Conservation (phyloP, 2,113 vertebrate species). For the Paramisgurnus dabryanus region DNA sequence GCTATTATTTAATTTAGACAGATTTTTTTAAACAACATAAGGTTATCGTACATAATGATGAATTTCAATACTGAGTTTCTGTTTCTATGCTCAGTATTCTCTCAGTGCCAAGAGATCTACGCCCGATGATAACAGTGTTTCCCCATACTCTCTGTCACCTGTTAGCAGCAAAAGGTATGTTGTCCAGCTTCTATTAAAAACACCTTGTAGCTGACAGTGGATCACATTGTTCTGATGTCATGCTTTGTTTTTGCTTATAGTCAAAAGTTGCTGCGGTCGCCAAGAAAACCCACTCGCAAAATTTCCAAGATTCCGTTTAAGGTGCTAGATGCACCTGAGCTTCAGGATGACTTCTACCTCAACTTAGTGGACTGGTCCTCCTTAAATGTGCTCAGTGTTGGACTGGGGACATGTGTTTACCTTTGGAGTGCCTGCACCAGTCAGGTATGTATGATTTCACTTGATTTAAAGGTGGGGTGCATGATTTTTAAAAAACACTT, state of each 20-base stretch:
- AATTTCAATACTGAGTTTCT: background rate
- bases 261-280: constrained; percentile 93
- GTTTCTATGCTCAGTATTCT: constrained; percentile 81
- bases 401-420: constrained; percentile 96
- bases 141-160: constrained; percentile 94
- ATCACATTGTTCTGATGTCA: background rate
- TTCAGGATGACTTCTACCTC: constrained; percentile 98
- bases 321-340: constrained; percentile 93
- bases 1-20: too few species aligned
- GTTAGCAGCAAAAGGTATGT: constrained; percentile 98
- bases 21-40: background rate
- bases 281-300: constrained; percentile 94
- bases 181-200: background rate
- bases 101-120: constrained; percentile 90
- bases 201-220: background rate
- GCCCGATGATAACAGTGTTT: constrained; percentile 93
- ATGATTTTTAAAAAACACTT: too few species aligned
- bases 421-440: constrained; percentile 98
- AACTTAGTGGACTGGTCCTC: constrained; percentile 99
- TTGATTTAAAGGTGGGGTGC: background rate
- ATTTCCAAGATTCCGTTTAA: constrained; percentile 99
- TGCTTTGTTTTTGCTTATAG: constrained; percentile 64
- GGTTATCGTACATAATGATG: background rate
- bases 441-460: constrained; percentile 76
- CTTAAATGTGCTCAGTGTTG: constrained; percentile 95